phyloP scores from a whole-genome alignment of 2,797 vertebrate species.

The Moxostoma hubbsi region DNA sequence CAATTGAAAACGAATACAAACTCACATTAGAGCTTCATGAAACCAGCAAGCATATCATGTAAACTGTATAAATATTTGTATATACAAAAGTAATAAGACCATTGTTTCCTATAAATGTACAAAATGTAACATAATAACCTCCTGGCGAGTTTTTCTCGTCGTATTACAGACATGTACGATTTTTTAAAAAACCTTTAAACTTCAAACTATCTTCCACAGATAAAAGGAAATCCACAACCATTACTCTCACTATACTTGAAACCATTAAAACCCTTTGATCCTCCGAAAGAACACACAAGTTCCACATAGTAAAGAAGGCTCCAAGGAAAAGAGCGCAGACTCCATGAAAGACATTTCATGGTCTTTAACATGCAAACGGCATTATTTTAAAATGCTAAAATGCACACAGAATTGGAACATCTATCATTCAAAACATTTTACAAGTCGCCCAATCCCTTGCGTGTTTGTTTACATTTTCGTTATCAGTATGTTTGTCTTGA shows the following conservation, averaged over 20 bases:
- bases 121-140: conserved; percentile 29
- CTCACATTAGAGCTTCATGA: conserved; percentile 61
- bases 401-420: too few relatives aligned
- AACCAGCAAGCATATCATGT: conserved; percentile 72
- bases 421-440: too few relatives aligned
- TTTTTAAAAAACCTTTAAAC: conserved; percentile 72
- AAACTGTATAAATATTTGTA: conserved; percentile 74
- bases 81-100: conserved; percentile 66
- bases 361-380: not conserved
- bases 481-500: too few relatives aligned
- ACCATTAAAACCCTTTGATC: not conserved
- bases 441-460: too few relatives aligned
- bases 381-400: too few relatives aligned
- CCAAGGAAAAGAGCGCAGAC: not conserved
- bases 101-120: conserved; percentile 39
- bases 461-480: too few relatives aligned
- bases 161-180: conserved; percentile 65
- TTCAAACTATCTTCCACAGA: conserved; percentile 83
- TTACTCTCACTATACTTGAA: conserved; percentile 30
- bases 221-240: conserved; percentile 67
- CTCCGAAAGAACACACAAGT: not conserved
- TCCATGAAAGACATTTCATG: not conserved
- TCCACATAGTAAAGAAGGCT: conserved; percentile 8
- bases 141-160: not conserved
- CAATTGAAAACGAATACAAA: conserved; percentile 69